Evolutionary conservation across 2,113 vertebrate species (phyloP), one percentile per base, ranked within the genome.

Genomic region (Azemiops feae): DNA sequence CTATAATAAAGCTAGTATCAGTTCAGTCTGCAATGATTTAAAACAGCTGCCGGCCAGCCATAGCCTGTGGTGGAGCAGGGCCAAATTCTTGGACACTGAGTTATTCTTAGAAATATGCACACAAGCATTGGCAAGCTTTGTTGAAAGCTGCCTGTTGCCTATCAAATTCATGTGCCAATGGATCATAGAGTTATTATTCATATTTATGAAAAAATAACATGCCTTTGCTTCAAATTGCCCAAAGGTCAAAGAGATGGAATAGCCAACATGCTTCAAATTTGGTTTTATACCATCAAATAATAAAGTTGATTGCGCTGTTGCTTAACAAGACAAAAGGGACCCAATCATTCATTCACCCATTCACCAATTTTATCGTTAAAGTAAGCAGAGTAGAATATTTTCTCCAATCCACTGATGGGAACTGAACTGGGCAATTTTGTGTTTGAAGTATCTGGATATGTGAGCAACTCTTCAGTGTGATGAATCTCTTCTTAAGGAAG

Each of bases 21-120:
- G 81, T 96, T 93, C 60, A 95, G 95, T 96, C 64, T 18, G 88
- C 4, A 53, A 95, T 98, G 98, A 98, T 98, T 97, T 95, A 95
- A 98, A 98, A 96, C 98, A 98, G 97, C 97, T 98, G 98, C 96
- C 27, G 92, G 94, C 96, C 43, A 95, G 97, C 96, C 97, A 96
- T 97, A 92, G 96, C 95, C 96, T 97, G 94, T 89, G 95, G 97
- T 97, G 97, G 92, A 97, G 93, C 97, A 97, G 96, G 34, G 97
- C 97, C 91, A 96, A 97, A 97, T 98, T 98, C 97, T 98, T 97
- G 97, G 97, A 98, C 97, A 96, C 97, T 97, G 97, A 98, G 97
- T 97, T 98, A 98, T 98, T 98, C 98, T 98, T 98, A 98, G 97
- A 98, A 98, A 95, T 96, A 97, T 97, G 97, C 95, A 96, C 60